Evolutionary conservation across 2,797 vertebrate genomes (phyloP).

Genomic region (Sebastes umbrosus): DNA sequence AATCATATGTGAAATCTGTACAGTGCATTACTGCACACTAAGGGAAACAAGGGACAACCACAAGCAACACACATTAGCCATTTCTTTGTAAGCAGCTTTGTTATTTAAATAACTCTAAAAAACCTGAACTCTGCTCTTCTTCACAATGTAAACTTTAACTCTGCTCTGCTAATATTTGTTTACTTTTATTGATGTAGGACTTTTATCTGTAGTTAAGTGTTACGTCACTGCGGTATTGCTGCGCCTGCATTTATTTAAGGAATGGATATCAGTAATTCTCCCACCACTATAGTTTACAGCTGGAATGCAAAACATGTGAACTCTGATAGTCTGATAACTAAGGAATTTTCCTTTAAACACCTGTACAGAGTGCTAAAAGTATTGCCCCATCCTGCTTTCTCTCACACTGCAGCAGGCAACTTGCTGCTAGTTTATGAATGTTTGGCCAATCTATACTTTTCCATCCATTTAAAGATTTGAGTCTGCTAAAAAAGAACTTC

Average conservation of each 20-base stretch:
- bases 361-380: not conserved
- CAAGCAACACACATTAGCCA: no score
- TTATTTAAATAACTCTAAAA: not conserved
- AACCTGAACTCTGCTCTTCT: not conserved
- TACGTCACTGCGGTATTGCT: not conserved
- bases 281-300: not conserved
- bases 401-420: not conserved
- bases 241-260: not conserved
- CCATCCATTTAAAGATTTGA: not conserved
- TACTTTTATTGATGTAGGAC: not conserved
- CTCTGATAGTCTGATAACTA: not conserved
- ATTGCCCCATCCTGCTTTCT: not conserved
- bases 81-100: no score
- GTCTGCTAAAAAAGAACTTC: not conserved
- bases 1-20: no score
- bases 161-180: not conserved
- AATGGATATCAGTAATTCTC: not conserved
- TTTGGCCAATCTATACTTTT: not conserved
- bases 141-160: not conserved
- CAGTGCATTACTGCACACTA: no score
- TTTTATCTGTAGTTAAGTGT: not conserved
- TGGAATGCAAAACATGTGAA: conserved; percentile 25
- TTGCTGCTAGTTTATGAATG: not conserved
- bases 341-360: not conserved
- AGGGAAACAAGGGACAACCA: no score